A percentile compares a stretch with the other conserved stretches of the same genome.
These are phyloP conservation scores for Cabera pusaria DNA, from an alignment of 2,888 invertebrate species.

Conservation along the genomic window DNA sequence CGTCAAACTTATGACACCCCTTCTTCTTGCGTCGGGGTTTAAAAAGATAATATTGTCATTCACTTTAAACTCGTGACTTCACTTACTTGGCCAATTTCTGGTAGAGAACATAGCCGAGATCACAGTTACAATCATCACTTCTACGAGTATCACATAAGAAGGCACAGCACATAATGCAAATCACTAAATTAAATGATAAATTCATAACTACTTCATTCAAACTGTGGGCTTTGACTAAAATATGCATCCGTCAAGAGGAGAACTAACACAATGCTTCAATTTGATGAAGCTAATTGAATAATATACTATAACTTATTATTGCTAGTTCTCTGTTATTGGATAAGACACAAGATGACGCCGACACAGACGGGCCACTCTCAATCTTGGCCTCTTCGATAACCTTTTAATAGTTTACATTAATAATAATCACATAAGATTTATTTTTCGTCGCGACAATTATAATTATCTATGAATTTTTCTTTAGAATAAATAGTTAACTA, in stretches of 20 bases:
- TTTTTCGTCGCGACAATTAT: conserved; percentile 8
- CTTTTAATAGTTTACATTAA: conserved; percentile 15
- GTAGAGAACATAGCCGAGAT: conserved; percentile 24
- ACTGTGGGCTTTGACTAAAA: conserved; percentile 1
- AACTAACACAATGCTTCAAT: conserved; percentile 14
- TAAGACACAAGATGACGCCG: conserved; percentile 41
- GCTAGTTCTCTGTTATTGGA: conserved; percentile 32
- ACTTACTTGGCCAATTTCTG: no score
- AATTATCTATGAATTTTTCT: no score
- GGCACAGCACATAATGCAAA: conserved; percentile 28
- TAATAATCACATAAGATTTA: conserved; percentile 13
- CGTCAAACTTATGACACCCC: no score
- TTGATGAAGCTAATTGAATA: conserved; percentile 14
- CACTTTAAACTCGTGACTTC: no score
- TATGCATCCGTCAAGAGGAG: conserved; percentile 11
- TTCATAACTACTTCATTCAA: conserved; percentile 26
- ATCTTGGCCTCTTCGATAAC: conserved; percentile 52
- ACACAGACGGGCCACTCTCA: conserved; percentile 37
- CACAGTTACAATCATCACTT: conserved; percentile 31
- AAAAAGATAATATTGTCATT: no score
- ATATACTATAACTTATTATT: conserved; percentile 18
- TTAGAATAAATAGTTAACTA: no score
- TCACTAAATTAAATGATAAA: conserved; percentile 18
- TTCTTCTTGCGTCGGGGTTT: no score
- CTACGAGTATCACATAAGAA: conserved; percentile 25